Conservation (phyloP, 2,888 invertebrate species). For the Polyploca ridens region DNA sequence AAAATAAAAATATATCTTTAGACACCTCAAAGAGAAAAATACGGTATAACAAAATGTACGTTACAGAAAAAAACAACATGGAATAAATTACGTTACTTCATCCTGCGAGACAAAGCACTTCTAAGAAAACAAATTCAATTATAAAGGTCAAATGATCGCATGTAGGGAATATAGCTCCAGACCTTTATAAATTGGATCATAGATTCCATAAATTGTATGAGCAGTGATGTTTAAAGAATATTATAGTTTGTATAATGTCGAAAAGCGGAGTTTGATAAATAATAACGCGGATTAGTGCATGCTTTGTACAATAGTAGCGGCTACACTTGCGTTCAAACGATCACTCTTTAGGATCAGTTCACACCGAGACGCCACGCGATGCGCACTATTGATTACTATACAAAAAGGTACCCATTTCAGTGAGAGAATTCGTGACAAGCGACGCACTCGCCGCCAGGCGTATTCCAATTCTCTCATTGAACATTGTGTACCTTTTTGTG, state of each 20-base stretch:
- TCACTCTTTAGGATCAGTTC: no score
- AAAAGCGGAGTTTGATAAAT: background rate
- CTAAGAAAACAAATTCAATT: background rate
- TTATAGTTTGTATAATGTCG: background rate
- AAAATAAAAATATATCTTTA: background rate
- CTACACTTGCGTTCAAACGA: no score
- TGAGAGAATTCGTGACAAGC: no score
- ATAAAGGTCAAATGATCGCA: background rate
- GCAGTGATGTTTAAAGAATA: background rate
- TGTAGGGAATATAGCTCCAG: background rate
- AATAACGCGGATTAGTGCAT: background rate
- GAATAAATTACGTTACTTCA: background rate
- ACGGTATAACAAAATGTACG: background rate
- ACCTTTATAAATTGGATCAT: conserved; percentile 5
- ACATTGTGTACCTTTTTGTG: no score
- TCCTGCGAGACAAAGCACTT: background rate
- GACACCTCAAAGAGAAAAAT: background rate
- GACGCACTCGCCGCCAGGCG: no score
- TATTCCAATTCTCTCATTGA: no score
- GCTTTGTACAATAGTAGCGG: no score
- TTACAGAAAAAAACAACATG: background rate
- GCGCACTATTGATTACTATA: no score
- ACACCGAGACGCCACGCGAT: no score
- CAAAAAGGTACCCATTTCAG: no score
- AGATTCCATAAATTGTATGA: background rate